Percentiles rank a stretch among this genome's conserved stretches.
These are phyloP conservation scores for Lasioglossum morio DNA, from an alignment of 2,888 invertebrate genomes.

Conservation along the genomic window DNA sequence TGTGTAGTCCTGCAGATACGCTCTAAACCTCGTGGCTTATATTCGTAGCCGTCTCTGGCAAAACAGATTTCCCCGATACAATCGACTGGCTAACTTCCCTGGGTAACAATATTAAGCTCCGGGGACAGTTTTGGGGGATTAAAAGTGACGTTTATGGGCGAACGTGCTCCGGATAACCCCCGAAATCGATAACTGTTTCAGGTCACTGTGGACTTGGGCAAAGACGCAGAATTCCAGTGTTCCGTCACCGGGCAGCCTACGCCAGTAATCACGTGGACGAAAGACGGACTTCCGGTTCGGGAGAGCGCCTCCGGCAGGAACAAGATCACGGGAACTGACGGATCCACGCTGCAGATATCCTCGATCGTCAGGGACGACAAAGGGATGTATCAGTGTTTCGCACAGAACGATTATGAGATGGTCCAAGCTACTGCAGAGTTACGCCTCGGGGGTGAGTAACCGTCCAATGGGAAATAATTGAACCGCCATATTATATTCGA, in stretches of 20 bases:
- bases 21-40: not conserved
- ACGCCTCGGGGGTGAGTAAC: conserved; percentile 89
- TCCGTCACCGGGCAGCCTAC: conserved; percentile 93
- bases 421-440: conserved; percentile 93
- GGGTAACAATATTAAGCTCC: conserved; percentile 34
- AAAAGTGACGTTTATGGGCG: conserved; percentile 48
- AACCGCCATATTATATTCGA: not conserved
- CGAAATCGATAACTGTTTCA: conserved; percentile 85
- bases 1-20: not conserved
- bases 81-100: conserved; percentile 30
- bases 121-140: conserved; percentile 38
- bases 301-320: conserved; percentile 82
- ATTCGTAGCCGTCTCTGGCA: not conserved
- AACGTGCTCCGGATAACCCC: conserved; percentile 87
- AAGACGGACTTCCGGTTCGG: conserved; percentile 85
- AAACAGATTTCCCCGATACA: conserved; percentile 26
- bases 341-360: conserved; percentile 83
- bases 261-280: conserved; percentile 85
- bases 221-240: conserved; percentile 94
- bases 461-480: not conserved
- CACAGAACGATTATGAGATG: conserved; percentile 93
- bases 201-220: conserved; percentile 93
- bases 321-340: conserved; percentile 81
- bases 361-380: conserved; percentile 91
- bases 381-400: conserved; percentile 97